Conservation (phyloP, 2,797 vertebrate genomes). For the Anas georgica region DNA sequence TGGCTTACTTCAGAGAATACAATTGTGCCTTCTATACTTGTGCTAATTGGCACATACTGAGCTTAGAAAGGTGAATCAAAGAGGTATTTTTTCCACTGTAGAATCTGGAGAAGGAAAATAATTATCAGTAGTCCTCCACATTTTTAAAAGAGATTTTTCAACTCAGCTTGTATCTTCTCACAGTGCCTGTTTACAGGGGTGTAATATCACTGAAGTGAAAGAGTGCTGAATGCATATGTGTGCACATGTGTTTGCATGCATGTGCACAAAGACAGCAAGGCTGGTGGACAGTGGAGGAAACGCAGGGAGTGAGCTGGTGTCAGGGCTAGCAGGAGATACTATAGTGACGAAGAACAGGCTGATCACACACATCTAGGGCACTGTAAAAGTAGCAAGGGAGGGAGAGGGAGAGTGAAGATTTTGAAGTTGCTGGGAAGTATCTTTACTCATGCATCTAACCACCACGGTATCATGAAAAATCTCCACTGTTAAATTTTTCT, state of each 20-base stretch:
- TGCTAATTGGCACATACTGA: neutral
- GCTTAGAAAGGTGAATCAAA: neutral
- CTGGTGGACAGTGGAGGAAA: neutral
- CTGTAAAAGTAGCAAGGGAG: neutral
- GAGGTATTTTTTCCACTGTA: neutral
- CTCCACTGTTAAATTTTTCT: neutral
- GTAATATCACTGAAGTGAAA: neutral
- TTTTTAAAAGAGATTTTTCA: neutral
- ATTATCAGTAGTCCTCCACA: neutral
- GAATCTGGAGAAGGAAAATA: neutral
- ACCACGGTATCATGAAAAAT: neutral
- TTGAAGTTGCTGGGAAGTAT: neutral
- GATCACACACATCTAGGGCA: neutral
- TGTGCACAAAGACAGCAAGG: neutral
- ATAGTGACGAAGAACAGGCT: neutral
- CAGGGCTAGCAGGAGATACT: neutral
- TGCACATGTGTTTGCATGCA: fast-evolving
- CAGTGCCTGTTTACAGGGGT: neutral
- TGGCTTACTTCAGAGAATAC: neutral
- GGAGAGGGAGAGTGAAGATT: neutral
- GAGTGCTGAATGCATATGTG: neutral
- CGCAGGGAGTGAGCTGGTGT: too few species aligned
- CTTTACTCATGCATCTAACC: neutral
- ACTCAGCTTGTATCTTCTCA: neutral
- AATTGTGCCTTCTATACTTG: neutral